Percentiles rank a stretch among this genome's conserved stretches.
phyloP scores from a whole-genome alignment of 2,797 vertebrate species.

The Tauraco hartlaubi region DNA sequence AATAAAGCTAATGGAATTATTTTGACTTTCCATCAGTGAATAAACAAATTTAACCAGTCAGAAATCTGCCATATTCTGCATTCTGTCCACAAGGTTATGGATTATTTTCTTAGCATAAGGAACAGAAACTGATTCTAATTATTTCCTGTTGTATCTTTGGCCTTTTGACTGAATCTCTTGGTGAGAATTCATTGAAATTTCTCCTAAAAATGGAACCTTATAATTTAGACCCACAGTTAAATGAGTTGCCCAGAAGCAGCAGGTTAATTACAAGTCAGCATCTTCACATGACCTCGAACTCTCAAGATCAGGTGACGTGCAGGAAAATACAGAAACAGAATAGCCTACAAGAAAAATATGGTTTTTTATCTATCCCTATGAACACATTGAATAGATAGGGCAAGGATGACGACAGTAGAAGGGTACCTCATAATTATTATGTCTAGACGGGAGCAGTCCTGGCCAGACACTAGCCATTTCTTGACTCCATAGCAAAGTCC shows the following conservation, averaged over 20 bases:
- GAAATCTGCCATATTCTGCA: background rate
- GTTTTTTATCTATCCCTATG: background rate
- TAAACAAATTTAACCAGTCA: background rate
- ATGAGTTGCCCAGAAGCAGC: background rate
- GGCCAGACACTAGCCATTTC: background rate
- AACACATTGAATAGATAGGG: background rate
- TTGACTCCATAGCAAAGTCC: background rate
- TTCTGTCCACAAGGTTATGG: background rate
- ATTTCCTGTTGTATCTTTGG: background rate
- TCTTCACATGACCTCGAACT: background rate
- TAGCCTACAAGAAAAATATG: background rate
- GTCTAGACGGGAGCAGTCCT: background rate
- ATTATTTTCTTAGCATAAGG: background rate
- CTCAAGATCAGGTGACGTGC: background rate
- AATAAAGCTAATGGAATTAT: background rate
- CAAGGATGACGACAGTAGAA: background rate
- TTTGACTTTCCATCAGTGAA: background rate
- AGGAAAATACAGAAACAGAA: background rate
- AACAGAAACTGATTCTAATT: background rate
- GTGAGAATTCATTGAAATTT: background rate
- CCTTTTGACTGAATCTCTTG: background rate
- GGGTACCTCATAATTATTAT: background rate
- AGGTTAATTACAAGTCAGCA: background rate
- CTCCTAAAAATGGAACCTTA: background rate
- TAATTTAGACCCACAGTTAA: background rate